These are phyloP conservation scores for Tyrannus savana DNA, from an alignment of 2,113 vertebrate species.

Conservation along the genomic window DNA sequence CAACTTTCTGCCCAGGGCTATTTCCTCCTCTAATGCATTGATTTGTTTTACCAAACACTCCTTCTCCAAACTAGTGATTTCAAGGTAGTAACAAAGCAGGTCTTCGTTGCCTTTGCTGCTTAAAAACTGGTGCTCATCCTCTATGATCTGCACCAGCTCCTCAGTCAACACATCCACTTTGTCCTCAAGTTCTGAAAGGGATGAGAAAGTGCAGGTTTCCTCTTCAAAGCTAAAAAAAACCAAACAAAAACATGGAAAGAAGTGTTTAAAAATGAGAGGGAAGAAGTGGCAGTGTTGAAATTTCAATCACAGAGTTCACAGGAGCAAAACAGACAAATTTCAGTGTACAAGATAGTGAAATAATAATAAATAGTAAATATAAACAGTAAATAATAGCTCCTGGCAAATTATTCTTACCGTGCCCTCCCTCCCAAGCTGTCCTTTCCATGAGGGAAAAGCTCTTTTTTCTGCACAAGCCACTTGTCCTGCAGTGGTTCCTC, in stretches of 20 bases:
- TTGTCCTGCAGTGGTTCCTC: conserved; percentile 69
- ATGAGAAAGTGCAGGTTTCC: not conserved
- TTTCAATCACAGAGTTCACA: fast-evolving
- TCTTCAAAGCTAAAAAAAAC: not conserved
- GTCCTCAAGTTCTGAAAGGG: not conserved
- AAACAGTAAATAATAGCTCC: not conserved
- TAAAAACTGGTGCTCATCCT: conserved; percentile 2
- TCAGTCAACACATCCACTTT: conserved; percentile 20
- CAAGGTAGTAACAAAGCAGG: not conserved
- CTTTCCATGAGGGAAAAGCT: not conserved
- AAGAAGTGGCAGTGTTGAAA: not conserved
- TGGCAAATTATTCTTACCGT: not conserved
- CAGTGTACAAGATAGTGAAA: fast-evolving
- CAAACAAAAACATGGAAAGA: not conserved
- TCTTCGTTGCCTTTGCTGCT: not conserved
- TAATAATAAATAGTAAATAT: not conserved
- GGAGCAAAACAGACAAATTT: not conserved
- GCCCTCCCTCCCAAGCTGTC: not conserved
- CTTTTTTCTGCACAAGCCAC: conserved; percentile 23
- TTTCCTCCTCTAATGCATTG: not conserved
- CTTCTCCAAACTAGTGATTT: conserved; percentile 31
- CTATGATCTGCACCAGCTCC: conserved; percentile 4
- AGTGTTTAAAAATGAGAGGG: not conserved
- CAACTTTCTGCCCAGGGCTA: not conserved
- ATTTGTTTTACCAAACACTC: conserved; percentile 13